These are phyloP conservation scores for Hydriomena furcata DNA, from an alignment of 2,888 invertebrate species.

Conservation along the genomic window DNA sequence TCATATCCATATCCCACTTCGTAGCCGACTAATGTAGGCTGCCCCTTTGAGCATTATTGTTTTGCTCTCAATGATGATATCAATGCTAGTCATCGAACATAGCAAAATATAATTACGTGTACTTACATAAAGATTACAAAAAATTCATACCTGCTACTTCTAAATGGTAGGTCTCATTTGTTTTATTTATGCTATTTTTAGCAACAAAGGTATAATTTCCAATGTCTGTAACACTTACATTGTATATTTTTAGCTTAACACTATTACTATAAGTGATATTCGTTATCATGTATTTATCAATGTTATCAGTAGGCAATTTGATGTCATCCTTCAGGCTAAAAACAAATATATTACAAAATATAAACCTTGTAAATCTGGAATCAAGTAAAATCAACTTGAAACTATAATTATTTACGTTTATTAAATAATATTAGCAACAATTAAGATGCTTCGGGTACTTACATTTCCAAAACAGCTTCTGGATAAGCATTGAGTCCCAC, in stretches of 20 bases:
- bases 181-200: conserved; percentile 44
- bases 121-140: neutral
- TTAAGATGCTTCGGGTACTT: conserved; percentile 48
- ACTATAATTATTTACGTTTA: no score
- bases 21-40: no score
- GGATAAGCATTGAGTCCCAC: conserved; percentile 50
- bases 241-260: neutral
- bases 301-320: neutral
- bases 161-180: conserved; percentile 44
- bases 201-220: conserved; percentile 62
- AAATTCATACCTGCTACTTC: conserved; percentile 49
- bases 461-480: conserved; percentile 44
- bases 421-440: neutral
- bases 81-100: no score
- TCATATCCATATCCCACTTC: no score
- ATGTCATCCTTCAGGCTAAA: conserved; percentile 42
- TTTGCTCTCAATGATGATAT: no score
- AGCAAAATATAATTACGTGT: no score
- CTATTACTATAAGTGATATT: neutral
- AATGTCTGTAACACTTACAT: conserved; percentile 41
- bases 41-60: no score
- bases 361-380: no score
- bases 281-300: conserved; percentile 38
- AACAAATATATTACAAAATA: conserved; percentile 13
- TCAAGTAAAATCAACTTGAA: no score